These are phyloP conservation scores for Cataglyphis albicans DNA, from an alignment of 2,888 invertebrate genomes.

Conservation along the genomic window DNA sequence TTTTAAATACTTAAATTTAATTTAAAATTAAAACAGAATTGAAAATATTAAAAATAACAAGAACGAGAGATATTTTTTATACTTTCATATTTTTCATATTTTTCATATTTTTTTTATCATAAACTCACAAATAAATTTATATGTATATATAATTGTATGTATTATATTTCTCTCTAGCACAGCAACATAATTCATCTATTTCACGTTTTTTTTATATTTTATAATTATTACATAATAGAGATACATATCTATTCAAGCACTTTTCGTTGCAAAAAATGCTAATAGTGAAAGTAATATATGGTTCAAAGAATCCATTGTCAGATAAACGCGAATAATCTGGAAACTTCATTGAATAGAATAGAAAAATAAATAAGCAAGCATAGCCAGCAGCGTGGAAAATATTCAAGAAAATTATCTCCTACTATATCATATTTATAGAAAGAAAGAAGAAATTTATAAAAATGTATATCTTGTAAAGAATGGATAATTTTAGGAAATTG, in stretches of 20 bases:
- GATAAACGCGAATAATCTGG: conserved; percentile 46
- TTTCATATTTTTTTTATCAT: neutral
- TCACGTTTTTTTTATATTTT: neutral
- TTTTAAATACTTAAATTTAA: neutral
- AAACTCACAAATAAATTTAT: neutral
- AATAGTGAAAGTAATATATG: conserved; percentile 60
- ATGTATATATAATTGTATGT: neutral
- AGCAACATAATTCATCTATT: neutral
- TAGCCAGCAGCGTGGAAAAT: conserved; percentile 44
- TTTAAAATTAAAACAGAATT: conserved; percentile 10
- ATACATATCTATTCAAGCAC: conserved; percentile 7
- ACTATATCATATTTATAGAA: conserved; percentile 25
- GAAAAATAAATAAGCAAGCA: conserved; percentile 35
- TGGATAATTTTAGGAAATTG: neutral
- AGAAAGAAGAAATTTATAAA: neutral
- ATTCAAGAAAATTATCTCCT: conserved; percentile 20
- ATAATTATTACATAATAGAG: neutral
- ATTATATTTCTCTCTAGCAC: neutral
- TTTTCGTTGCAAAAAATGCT: conserved; percentile 40
- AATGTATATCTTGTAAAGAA: neutral
- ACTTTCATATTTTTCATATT: conserved; percentile 22
- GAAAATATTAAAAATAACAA: neutral
- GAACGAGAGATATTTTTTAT: conserved; percentile 5
- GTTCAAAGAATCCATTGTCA: conserved; percentile 54
- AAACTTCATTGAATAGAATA: neutral